Conservation (phyloP, 2,888 invertebrate species). For the Napeogenes sylphis region DNA sequence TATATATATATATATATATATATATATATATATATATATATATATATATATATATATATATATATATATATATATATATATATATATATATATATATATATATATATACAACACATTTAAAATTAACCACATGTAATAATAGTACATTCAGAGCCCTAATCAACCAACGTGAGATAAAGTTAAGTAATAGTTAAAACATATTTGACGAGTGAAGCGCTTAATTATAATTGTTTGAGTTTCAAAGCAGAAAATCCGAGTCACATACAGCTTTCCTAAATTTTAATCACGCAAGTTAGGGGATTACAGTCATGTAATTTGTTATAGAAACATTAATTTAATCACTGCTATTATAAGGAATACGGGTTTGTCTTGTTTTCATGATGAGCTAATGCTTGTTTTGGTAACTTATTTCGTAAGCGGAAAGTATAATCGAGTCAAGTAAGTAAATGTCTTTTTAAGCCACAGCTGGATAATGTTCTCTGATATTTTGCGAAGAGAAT, state of each 20-base stretch:
- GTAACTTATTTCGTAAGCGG: not conserved
- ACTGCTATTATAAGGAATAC: slow-evolving; percentile 10
- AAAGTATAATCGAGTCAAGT: too few species aligned
- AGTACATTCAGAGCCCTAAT: too few species aligned
- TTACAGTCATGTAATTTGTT: slow-evolving; percentile 19
- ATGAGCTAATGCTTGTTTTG: not conserved
- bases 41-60: too few species aligned
- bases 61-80: too few species aligned
- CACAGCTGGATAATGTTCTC: too few species aligned
- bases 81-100: too few species aligned
- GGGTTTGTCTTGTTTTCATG: not conserved
- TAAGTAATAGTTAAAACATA: slow-evolving; percentile 6
- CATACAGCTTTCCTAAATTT: slow-evolving; percentile 17
- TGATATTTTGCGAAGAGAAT: too few species aligned
- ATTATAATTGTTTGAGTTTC: slow-evolving; percentile 6
- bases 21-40: too few species aligned
- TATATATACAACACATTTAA: too few species aligned
- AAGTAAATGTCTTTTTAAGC: too few species aligned
- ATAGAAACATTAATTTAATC: slow-evolving; percentile 19
- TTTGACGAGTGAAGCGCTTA: slow-evolving; percentile 8
- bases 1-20: too few species aligned
- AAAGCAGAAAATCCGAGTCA: slow-evolving; percentile 16
- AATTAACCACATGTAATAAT: too few species aligned
- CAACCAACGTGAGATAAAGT: not conserved
- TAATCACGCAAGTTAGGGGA: slow-evolving; percentile 20